Percentiles rank a stretch among this genome's conserved stretches.
These are phyloP conservation scores for Zosterops japonicus DNA, from an alignment of 2,113 vertebrate species.

Conservation along the genomic window DNA sequence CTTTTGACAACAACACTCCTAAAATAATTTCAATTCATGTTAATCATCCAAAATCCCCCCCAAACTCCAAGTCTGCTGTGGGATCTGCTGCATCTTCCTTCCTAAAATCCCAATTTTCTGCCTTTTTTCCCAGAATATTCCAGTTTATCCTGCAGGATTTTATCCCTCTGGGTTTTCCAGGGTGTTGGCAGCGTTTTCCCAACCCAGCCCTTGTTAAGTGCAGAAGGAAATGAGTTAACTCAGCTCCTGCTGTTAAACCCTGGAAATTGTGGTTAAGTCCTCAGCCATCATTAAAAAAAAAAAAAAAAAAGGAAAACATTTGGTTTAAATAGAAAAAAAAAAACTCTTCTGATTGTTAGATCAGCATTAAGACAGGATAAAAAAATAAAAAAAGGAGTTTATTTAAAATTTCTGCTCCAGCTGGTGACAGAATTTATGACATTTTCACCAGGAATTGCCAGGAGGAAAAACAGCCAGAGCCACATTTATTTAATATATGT, in stretches of 20 bases:
- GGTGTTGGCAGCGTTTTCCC: conserved; percentile 31
- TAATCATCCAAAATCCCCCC: background rate
- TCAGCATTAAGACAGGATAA: background rate
- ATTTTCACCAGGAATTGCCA: conserved; percentile 43
- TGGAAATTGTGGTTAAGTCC: conserved; percentile 63
- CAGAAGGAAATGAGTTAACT: conserved; percentile 70
- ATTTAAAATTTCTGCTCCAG: conserved; percentile 43
- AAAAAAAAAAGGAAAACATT: conserved; percentile 46
- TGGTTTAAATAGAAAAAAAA: conserved; percentile 60
- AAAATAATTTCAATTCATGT: background rate
- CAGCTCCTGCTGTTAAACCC: conserved; percentile 60
- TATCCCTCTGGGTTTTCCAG: background rate
- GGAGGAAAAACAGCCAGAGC: background rate
- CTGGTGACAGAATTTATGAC: conserved; percentile 57
- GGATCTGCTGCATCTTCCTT: background rate
- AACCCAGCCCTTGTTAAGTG: conserved; percentile 41
- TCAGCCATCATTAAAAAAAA: conserved; percentile 43
- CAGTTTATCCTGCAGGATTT: background rate
- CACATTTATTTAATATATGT: conserved; percentile 4
- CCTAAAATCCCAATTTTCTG: background rate
- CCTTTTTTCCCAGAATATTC: background rate
- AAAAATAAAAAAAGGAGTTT: background rate
- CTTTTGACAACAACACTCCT: background rate
- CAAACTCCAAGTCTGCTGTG: background rate
- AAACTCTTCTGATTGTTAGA: conserved; percentile 56